These are phyloP conservation scores for Ochropleura plecta DNA, from an alignment of 2,888 invertebrate species.

Conservation along the genomic window DNA sequence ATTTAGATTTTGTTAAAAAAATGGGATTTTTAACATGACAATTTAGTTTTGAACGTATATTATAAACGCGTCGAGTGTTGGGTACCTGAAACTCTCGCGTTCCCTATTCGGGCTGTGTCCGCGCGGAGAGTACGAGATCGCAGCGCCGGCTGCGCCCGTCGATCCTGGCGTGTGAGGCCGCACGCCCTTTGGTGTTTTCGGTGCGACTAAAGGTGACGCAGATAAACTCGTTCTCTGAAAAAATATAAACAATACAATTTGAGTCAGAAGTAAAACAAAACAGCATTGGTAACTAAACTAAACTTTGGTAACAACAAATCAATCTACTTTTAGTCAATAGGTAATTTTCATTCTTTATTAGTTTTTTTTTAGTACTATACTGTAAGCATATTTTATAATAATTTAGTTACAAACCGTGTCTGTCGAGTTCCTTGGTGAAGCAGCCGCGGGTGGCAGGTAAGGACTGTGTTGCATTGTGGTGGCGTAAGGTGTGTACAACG, in stretches of 20 bases:
- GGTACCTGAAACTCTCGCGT: constrained; percentile 96
- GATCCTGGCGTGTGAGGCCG: constrained; percentile 88
- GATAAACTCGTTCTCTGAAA: constrained; percentile 85
- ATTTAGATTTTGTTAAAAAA: constrained; percentile 21
- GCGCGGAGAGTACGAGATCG: constrained; percentile 93
- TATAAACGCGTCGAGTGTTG: constrained; percentile 20
- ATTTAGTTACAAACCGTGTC: constrained; percentile 82
- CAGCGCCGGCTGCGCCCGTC: constrained; percentile 82
- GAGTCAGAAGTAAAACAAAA: neutral
- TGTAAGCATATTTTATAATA: neutral
- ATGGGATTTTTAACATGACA: neutral
- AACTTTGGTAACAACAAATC: neutral
- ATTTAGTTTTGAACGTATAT: neutral
- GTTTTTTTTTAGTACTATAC: neutral
- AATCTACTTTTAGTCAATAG: neutral
- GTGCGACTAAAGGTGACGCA: constrained; percentile 88
- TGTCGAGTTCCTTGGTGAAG: constrained; percentile 92
- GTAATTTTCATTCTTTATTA: neutral
- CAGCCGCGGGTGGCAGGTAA: constrained; percentile 92
- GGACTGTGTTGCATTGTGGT: constrained; percentile 93
- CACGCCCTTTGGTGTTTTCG: constrained; percentile 88
- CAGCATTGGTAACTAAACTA: neutral
- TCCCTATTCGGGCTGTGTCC: constrained; percentile 95
- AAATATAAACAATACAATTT: neutral
- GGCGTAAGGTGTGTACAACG: constrained; percentile 95